Conservation (phyloP, 2,797 vertebrate species). For the Anas bahamensis region DNA sequence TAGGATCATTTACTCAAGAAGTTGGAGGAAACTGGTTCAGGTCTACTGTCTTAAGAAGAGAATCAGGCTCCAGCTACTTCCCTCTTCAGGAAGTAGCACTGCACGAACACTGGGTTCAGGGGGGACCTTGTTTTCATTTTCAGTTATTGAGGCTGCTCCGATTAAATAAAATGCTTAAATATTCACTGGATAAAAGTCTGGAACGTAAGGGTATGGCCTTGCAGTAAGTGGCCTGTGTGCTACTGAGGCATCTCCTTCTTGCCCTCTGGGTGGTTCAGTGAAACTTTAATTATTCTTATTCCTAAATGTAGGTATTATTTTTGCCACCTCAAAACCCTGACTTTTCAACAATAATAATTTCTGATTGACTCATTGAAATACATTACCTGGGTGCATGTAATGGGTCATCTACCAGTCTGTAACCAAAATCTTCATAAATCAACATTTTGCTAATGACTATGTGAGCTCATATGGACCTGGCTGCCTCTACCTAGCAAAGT, state of each 20-base stretch:
- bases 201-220: not conserved
- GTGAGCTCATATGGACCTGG: not conserved
- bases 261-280: not conserved
- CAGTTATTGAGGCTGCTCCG: not conserved
- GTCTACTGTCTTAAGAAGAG: not conserved
- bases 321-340: not conserved
- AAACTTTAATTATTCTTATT: not conserved
- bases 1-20: not conserved
- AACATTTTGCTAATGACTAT: not conserved
- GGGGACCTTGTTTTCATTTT: not conserved
- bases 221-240: not conserved
- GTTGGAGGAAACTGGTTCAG: slow-evolving; percentile 6
- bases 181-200: not conserved
- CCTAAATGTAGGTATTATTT: not conserved
- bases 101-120: not conserved
- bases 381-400: not conserved
- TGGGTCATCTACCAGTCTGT: not conserved
- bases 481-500: not conserved
- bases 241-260: not conserved
- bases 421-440: not conserved
- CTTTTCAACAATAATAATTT: not conserved
- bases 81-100: not conserved
- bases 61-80: not conserved
- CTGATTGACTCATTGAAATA: not conserved
- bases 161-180: not conserved